Conservation (phyloP, 2,888 invertebrate genomes). For the Byasa hedistus region DNA sequence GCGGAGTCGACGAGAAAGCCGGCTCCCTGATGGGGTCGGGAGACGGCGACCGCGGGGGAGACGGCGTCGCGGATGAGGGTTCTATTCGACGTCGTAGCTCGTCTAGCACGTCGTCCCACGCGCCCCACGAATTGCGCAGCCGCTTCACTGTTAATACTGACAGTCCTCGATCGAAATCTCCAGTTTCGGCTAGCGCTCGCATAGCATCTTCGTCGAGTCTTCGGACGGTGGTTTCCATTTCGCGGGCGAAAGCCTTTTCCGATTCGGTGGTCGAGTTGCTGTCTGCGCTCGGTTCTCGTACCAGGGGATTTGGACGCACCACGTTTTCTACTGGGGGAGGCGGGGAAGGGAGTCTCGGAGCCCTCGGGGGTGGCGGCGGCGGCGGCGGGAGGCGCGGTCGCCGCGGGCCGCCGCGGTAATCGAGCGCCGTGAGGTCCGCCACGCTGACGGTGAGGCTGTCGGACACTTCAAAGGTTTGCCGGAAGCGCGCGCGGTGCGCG, state of each 20-base stretch:
- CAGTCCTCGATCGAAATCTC: constrained; percentile 78
- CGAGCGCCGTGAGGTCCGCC: constrained; percentile 81
- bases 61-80: constrained; percentile 62
- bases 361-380: constrained; percentile 52
- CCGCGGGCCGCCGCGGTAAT: constrained; percentile 70
- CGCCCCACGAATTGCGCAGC: constrained; percentile 73
- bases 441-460: constrained; percentile 81
- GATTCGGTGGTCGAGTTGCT: constrained; percentile 76
- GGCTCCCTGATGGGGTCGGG: constrained; percentile 69
- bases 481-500: constrained; percentile 65
- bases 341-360: constrained; percentile 43
- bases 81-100: constrained; percentile 69
- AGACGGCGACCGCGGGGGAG: constrained; percentile 66
- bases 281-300: constrained; percentile 69
- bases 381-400: constrained; percentile 66
- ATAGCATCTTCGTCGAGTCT: constrained; percentile 67
- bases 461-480: constrained; percentile 70
- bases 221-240: constrained; percentile 73
- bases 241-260: constrained; percentile 66
- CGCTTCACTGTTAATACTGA: constrained; percentile 79
- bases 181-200: constrained; percentile 72
- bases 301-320: constrained; percentile 41
- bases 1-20: constrained; percentile 80
- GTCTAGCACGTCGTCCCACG: constrained; percentile 74
- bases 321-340: constrained; percentile 41